Evolutionary conservation across 1,140 invertebrate genomes (phyloP), one percentile per base, ranked within the genome.

Genomic region (Polypedilum vanderplanki): DNA sequence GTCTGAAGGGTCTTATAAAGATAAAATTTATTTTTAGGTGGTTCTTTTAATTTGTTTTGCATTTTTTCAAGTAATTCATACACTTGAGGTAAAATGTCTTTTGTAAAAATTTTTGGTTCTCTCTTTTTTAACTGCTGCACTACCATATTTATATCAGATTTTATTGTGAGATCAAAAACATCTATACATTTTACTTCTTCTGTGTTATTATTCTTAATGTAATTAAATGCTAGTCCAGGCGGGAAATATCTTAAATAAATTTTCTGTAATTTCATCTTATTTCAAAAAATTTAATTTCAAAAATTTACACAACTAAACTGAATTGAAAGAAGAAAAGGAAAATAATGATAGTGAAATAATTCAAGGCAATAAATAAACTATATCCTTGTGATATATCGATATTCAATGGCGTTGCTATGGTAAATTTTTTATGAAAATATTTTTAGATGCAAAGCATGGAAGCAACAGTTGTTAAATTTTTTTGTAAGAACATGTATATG

Each of bases 201-300:
- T 83, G 81, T 0, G 76, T 80, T 0, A 76, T 75, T 1, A 84
- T 81, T 7, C 84, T 81, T 10, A 82, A 78, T 0, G 87, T 87
- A 75, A 89, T 85, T 8, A 89, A 80, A 0, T 0, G 65, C 65
- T 22, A 70, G 83, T 80, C 89, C 90, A 78, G 90, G 89, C 17
- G 90, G 90, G 79, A 89, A 88, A 78, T 90, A 90, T 76, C 90
- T 83, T 8, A 91, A 79, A 79, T 88, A 86, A 78, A 91, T 87
- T 82, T 88, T 89, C 41, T 86, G 81, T 57, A 90, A 80, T 80
- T 85, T 88, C 89, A 90, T 90, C 8, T 46, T 46, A n/a, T n/a
- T n/a, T n/a, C n/a, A n/a, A n/a, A n/a, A 33, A 33, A 33, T 5
- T 33, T 3, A 33, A 33, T 33, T 33, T 33, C n/a, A n/a, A n/a